Conservation (phyloP, 2,113 vertebrate species). For the Melanerpes aurifrons region DNA sequence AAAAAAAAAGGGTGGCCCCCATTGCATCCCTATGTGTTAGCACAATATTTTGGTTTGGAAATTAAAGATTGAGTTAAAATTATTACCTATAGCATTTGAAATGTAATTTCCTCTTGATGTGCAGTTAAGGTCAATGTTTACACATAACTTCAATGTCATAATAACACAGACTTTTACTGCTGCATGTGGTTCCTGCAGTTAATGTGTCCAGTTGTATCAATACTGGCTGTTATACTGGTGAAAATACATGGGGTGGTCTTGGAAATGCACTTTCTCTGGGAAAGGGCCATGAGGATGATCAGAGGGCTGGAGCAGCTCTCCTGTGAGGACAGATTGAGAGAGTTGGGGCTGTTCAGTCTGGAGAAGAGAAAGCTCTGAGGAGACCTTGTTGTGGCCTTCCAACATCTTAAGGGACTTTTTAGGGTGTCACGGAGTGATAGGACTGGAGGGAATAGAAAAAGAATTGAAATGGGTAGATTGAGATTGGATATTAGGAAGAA, state of each 20-base stretch:
- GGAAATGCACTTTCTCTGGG: neutral
- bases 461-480: too few species aligned
- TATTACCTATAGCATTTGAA: slow-evolving; percentile 40
- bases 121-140: slow-evolving; percentile 52
- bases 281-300: neutral
- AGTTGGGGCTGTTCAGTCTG: too few species aligned
- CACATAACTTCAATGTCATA: slow-evolving; percentile 35
- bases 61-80: slow-evolving; percentile 34
- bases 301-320: too few species aligned
- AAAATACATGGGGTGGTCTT: neutral
- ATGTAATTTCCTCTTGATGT: slow-evolving; percentile 62
- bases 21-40: neutral
- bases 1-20: neutral
- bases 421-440: too few species aligned
- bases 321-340: too few species aligned
- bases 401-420: too few species aligned
- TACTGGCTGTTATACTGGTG: slow-evolving; percentile 2
- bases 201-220: slow-evolving; percentile 44
- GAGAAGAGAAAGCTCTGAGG: too few species aligned
- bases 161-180: slow-evolving; percentile 35
- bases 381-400: too few species aligned
- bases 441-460: too few species aligned
- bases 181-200: slow-evolving; percentile 30
- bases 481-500: too few species aligned
- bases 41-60: slow-evolving; percentile 8